Evolutionary conservation across 2,888 invertebrate species (phyloP).

Genomic region (Thecocarcelia acutangulata): DNA sequence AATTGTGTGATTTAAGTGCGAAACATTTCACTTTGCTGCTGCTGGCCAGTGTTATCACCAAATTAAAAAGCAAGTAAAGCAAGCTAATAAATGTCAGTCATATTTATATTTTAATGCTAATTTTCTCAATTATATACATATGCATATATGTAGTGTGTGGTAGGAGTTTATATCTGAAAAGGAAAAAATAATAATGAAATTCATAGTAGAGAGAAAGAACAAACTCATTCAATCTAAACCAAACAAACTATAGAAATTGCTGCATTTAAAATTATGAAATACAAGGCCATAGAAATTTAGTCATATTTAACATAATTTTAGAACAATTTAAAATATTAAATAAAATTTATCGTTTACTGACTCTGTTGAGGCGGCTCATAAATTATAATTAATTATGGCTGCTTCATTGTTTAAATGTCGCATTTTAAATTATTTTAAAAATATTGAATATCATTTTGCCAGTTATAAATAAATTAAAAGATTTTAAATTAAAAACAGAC

Average conservation of each 20-base stretch:
- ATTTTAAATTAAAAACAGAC: too few relatives aligned
- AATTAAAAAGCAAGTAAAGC: slow-evolving; percentile 21
- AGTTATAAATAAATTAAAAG: too few relatives aligned
- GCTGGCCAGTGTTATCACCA: not conserved
- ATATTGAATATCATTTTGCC: too few relatives aligned
- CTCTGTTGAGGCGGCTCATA: slow-evolving; percentile 16
- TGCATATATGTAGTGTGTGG: too few relatives aligned
- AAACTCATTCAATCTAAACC: not conserved
- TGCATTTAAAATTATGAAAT: not conserved
- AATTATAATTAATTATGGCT: slow-evolving; percentile 16
- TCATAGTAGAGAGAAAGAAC: not conserved
- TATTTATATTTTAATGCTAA: not conserved
- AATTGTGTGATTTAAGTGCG: too few relatives aligned
- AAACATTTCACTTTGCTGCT: too few relatives aligned
- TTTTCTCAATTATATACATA: slow-evolving; percentile 16
- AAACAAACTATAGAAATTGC: not conserved
- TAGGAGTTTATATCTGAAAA: not conserved
- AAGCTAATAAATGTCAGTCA: slow-evolving; percentile 7
- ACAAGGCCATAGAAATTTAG: not conserved
- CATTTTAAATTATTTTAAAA: not conserved
- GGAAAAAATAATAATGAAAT: slow-evolving; percentile 3
- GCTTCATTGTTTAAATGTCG: not conserved
- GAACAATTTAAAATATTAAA: not conserved
- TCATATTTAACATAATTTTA: not conserved
- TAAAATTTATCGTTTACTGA: slow-evolving; percentile 33